phyloP scores from a whole-genome alignment of 1,140 invertebrate genomes.

The Diabrotica virgifera region DNA sequence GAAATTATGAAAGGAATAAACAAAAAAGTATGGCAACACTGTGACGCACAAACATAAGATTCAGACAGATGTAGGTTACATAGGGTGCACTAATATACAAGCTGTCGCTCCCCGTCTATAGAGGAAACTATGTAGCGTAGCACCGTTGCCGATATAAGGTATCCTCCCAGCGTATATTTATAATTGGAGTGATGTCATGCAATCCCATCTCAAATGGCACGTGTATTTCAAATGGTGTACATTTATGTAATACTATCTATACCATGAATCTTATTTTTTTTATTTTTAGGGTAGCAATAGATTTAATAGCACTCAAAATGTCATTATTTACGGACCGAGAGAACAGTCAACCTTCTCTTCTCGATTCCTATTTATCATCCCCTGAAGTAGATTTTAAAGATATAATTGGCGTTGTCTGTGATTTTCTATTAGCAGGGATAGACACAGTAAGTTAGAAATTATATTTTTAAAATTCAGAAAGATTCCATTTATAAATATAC shows the following conservation, averaged over 20 bases:
- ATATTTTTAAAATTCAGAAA: background rate
- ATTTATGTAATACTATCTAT: background rate
- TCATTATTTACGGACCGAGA: constrained; percentile 49
- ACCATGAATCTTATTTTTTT: background rate
- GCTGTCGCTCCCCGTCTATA: no score
- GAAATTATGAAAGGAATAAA: no score
- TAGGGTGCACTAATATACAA: no score
- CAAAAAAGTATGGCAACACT: no score
- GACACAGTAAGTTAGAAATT: constrained; percentile 68
- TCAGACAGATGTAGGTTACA: no score
- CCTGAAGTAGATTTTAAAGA: constrained; percentile 71
- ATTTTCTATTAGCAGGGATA: constrained; percentile 80
- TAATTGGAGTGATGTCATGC: no score
- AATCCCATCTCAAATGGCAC: no score
- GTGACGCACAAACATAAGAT: no score
- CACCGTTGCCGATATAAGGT: no score
- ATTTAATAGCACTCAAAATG: constrained; percentile 63
- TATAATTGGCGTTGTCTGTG: constrained; percentile 75
- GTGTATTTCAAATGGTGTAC: no score
- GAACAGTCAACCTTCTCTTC: constrained; percentile 45
- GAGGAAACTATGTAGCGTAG: no score
- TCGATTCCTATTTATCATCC: constrained; percentile 66
- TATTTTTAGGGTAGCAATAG: constrained; percentile 60
- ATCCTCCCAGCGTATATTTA: no score
- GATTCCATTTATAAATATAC: background rate